phyloP scores from a whole-genome alignment of 2,797 vertebrate species.

The Microctenopoma steveboyesi region DNA sequence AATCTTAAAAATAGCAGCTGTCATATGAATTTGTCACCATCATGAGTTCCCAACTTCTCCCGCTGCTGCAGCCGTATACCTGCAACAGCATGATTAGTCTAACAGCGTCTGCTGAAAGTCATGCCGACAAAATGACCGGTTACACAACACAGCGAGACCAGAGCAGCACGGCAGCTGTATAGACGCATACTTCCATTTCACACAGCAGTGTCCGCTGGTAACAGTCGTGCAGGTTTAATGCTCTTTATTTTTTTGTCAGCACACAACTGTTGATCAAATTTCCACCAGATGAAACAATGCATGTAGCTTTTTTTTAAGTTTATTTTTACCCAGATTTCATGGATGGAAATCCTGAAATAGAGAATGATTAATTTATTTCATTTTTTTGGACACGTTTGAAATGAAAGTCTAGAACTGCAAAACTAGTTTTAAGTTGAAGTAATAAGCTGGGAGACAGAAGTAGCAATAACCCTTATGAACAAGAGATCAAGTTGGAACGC shows the following conservation, averaged over 20 bases:
- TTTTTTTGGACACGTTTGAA: not conserved
- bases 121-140: conserved; percentile 26
- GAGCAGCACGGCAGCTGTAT: not conserved
- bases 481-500: conserved; percentile 29
- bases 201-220: conserved; percentile 15
- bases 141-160: conserved; percentile 23
- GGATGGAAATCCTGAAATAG: not conserved
- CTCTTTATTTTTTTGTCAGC: conserved; percentile 8
- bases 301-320: not conserved
- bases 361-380: not conserved
- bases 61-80: not conserved
- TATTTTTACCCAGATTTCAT: not conserved
- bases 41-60: not conserved
- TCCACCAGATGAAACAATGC: not conserved
- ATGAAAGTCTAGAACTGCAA: conserved; percentile 11
- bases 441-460: conserved; percentile 34
- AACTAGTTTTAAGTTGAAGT: conserved; percentile 32
- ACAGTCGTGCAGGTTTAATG: conserved; percentile 14
- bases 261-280: not conserved
- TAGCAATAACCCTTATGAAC: conserved; percentile 27
- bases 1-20: not conserved
- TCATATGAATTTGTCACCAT: not conserved
- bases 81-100: conserved; percentile 35
- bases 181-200: conserved; percentile 4
- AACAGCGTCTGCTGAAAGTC: conserved; percentile 40